phyloP scores from a whole-genome alignment of 2,888 invertebrate species.

The Cephonodes hylas region DNA sequence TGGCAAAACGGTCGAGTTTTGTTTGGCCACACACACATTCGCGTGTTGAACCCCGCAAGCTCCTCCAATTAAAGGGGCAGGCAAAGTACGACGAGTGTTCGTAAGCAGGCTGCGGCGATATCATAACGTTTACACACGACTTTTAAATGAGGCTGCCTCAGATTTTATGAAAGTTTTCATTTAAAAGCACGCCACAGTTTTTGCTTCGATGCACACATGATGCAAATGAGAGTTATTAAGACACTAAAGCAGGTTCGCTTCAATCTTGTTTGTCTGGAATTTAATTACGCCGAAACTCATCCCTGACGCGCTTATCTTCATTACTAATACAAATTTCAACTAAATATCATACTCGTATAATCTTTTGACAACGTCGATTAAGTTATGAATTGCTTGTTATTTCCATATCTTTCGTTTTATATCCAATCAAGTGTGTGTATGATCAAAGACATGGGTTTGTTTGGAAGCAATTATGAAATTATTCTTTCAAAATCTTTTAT shows the following conservation, averaged over 20 bases:
- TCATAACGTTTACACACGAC: constrained; percentile 69
- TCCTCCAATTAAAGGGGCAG: constrained; percentile 73
- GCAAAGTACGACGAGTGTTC: constrained; percentile 70
- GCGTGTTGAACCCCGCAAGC: constrained; percentile 62
- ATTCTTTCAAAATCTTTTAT: neutral
- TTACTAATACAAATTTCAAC: neutral
- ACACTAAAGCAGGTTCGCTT: neutral
- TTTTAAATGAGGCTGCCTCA: constrained; percentile 61
- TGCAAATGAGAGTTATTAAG: constrained; percentile 14
- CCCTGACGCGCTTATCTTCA: neutral
- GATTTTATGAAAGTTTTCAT: constrained; percentile 54
- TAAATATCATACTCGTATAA: neutral
- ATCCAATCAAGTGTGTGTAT: neutral
- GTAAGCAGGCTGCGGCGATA: constrained; percentile 68
- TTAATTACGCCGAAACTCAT: neutral
- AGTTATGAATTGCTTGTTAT: neutral
- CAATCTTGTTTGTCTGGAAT: neutral
- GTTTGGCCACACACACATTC: constrained; percentile 43
- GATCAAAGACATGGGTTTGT: neutral
- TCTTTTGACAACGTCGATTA: neutral
- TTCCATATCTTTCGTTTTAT: neutral
- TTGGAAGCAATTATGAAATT: neutral
- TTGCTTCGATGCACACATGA: constrained; percentile 18
- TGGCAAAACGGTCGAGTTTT: constrained; percentile 49
- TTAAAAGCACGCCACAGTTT: constrained; percentile 36